These are phyloP conservation scores for Hippasteria phrygiana DNA, from an alignment of 53 echinoderm and acorn worm genomes.

Conservation along the genomic window DNA sequence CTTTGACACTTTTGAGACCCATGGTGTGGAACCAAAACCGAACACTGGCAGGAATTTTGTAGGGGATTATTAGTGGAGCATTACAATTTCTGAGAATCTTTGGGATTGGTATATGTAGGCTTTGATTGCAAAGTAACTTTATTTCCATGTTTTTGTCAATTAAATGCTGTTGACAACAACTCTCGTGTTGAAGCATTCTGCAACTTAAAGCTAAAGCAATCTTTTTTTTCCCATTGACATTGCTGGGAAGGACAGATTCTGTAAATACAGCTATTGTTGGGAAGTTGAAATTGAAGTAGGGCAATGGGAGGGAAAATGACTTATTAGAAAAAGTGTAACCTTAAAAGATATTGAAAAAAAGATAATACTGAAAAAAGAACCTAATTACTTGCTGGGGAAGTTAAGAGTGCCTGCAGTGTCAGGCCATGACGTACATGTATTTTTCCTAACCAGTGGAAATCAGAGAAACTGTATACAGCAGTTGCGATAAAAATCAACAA, in stretches of 20 bases:
- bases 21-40: not conserved
- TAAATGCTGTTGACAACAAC: too few species aligned
- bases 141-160: not conserved
- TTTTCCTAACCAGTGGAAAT: not conserved
- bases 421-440: not conserved
- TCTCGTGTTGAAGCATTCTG: too few species aligned
- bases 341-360: not conserved
- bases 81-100: conserved; percentile 11
- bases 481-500: conserved; percentile 20
- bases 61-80: conserved; percentile 4
- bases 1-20: not conserved
- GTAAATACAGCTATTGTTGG: too few species aligned
- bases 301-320: too few species aligned
- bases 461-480: not conserved
- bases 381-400: not conserved
- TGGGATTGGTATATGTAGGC: not conserved
- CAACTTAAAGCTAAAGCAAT: too few species aligned
- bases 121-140: too few species aligned
- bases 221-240: too few species aligned
- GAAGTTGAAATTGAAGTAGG: too few species aligned
- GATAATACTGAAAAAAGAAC: not conserved
- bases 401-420: conserved; percentile 18
- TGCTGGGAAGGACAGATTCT: too few species aligned
- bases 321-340: too few species aligned
- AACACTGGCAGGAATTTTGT: not conserved